phyloP scores from a whole-genome alignment of 2,113 vertebrate species.

The Platanista minor region DNA sequence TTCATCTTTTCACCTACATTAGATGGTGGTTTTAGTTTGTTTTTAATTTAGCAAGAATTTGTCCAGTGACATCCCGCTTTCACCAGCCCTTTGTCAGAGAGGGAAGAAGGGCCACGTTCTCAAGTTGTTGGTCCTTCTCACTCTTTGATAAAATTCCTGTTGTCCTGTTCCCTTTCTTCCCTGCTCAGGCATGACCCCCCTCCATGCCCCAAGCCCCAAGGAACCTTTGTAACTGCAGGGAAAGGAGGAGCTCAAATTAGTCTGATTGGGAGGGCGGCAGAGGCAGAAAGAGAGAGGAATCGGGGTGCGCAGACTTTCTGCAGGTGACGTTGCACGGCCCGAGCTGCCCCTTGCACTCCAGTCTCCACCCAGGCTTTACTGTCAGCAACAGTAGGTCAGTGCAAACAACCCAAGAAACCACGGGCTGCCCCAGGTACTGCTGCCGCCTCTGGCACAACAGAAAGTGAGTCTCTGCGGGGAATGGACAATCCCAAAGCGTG shows the following conservation, averaged over 20 bases:
- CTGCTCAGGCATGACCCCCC: neutral
- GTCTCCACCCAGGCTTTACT: neutral
- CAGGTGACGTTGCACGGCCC: neutral
- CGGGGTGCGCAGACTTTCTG: neutral
- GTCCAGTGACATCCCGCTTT: neutral
- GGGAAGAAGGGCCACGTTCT: neutral
- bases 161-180: neutral
- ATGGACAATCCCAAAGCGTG: neutral
- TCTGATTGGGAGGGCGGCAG: neutral
- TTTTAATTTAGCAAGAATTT: conserved; percentile 40
- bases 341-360: neutral
- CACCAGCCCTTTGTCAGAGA: neutral
- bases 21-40: neutral
- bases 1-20: neutral
- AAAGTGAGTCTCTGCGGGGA: neutral
- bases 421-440: neutral
- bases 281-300: neutral
- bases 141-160: neutral
- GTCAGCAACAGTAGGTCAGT: neutral
- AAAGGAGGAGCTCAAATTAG: neutral
- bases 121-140: neutral
- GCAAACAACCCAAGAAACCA: neutral
- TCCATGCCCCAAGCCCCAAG: accelerated
- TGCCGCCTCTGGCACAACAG: neutral
- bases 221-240: neutral